Percentiles rank a stretch among this genome's conserved stretches.
Evolutionary conservation across 35 echinoderm and acorn worm species (phyloP).

Genomic region (Hemicentrotus pulcherrimus): DNA sequence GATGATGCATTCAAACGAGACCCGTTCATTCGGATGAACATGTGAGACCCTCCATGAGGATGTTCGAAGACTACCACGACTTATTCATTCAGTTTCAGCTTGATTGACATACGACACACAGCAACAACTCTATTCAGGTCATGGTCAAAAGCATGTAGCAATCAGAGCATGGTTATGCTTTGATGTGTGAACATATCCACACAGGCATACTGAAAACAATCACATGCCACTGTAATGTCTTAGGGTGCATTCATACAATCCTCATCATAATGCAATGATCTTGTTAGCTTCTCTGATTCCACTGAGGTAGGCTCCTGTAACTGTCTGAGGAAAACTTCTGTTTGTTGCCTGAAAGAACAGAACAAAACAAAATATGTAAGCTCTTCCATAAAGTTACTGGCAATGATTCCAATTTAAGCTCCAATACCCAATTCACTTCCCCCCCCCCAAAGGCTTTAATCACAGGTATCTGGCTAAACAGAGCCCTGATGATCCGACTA

Average conservation of each 20-base stretch:
- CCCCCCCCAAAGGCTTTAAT: too few species aligned
- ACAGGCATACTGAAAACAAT: background rate
- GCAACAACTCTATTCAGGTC: background rate
- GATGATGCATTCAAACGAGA: background rate
- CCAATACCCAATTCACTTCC: background rate
- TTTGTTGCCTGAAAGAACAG: conserved; percentile 84
- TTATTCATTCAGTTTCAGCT: background rate
- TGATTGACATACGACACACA: background rate
- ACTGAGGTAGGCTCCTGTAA: conserved; percentile 96
- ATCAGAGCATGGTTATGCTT: background rate
- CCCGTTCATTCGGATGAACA: background rate
- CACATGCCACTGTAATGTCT: background rate
- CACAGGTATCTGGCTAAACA: too few species aligned
- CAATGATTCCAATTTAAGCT: background rate
- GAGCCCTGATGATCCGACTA: too few species aligned
- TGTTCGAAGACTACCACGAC: background rate
- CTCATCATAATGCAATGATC: conserved; percentile 68
- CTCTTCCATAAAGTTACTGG: background rate
- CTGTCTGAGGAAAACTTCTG: conserved; percentile 94
- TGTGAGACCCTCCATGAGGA: background rate
- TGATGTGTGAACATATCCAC: background rate
- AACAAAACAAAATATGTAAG: background rate
- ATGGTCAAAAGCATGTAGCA: background rate
- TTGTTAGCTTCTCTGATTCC: conserved; percentile 95
- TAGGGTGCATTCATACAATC: background rate